Evolutionary conservation across 2,797 vertebrate species (phyloP).

Genomic region (Intellagama lesueurii): DNA sequence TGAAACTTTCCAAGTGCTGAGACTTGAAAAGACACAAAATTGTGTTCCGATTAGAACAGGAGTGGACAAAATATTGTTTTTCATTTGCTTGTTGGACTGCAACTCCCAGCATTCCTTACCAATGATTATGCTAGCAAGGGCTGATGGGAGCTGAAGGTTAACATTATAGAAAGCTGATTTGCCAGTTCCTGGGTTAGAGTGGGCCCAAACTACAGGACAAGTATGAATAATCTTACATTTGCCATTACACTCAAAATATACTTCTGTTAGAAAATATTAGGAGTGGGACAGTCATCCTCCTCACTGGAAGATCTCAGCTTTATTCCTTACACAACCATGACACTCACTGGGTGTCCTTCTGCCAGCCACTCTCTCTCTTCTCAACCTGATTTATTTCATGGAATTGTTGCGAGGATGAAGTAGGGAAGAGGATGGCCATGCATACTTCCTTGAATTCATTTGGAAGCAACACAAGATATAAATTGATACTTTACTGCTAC

Average conservation of each 20-base stretch:
- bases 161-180: too few relatives aligned
- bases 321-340: not conserved
- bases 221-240: not conserved
- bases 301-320: not conserved
- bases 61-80: too few relatives aligned
- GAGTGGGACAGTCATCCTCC: not conserved
- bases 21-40: not conserved
- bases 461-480: not conserved
- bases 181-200: too few relatives aligned
- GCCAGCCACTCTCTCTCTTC: not conserved
- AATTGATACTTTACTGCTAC: not conserved
- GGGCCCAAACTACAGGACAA: not conserved
- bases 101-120: too few relatives aligned
- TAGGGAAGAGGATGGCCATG: not conserved
- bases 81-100: too few relatives aligned
- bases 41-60: not conserved
- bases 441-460: not conserved
- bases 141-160: too few relatives aligned
- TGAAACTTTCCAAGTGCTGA: not conserved
- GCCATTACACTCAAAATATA: not conserved
- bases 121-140: too few relatives aligned
- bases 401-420: not conserved
- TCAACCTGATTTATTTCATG: not conserved
- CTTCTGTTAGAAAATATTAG: not conserved
- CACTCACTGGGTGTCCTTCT: not conserved